Percentiles rank a stretch among this genome's conserved stretches.
phyloP scores from a whole-genome alignment of 1,140 invertebrate species.

The Zaprionus capensis region DNA sequence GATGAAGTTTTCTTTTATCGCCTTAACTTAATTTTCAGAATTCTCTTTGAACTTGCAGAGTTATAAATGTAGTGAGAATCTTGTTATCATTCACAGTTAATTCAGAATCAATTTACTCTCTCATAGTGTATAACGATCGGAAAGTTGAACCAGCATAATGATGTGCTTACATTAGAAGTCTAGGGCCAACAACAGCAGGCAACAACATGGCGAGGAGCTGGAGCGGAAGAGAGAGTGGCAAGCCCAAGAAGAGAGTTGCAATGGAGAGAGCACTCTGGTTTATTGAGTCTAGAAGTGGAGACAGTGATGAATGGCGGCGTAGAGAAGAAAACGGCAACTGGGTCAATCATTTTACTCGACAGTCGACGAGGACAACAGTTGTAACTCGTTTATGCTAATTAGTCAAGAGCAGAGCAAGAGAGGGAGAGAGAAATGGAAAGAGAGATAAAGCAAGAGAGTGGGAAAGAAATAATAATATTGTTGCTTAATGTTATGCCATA shows the following conservation, averaged over 20 bases:
- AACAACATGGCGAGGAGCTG: not conserved
- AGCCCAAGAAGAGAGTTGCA: not conserved
- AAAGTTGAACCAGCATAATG: constrained; percentile 64
- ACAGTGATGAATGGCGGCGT: constrained; percentile 33
- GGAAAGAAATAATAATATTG: not conserved
- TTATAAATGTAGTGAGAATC: no score
- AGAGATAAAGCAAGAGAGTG: not conserved
- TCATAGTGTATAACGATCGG: constrained; percentile 41
- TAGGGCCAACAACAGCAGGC: not conserved
- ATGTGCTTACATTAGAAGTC: constrained; percentile 49
- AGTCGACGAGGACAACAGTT: constrained; percentile 10
- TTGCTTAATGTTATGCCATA: not conserved
- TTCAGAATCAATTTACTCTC: not conserved
- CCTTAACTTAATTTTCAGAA: no score
- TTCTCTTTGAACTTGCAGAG: no score
- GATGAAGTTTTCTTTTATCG: no score
- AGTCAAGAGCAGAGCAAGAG: not conserved
- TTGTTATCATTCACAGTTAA: no score
- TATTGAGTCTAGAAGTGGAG: constrained; percentile 20
- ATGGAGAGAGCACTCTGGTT: constrained; percentile 17
- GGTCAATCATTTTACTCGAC: constrained; percentile 30
- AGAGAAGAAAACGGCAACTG: constrained; percentile 4
- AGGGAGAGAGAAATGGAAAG: not conserved
- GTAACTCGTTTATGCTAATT: constrained; percentile 14
- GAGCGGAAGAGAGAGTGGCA: not conserved